phyloP scores from a whole-genome alignment of 2,888 invertebrate species.

The Tetheella fluctuosa region DNA sequence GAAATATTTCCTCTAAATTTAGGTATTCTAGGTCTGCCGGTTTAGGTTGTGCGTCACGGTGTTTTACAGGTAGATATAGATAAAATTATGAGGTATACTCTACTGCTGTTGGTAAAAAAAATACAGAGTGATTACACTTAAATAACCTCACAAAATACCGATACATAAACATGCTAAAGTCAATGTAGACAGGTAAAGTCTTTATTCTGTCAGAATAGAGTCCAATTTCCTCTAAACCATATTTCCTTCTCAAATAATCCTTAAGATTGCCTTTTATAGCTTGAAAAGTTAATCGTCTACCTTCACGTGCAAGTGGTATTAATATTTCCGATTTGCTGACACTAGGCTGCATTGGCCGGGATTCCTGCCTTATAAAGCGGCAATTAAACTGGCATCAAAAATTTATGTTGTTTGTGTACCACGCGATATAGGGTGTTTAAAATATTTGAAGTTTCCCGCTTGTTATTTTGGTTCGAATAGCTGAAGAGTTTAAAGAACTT shows the following conservation, averaged over 20 bases:
- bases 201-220: neutral
- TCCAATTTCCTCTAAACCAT: neutral
- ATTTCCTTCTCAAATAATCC: neutral
- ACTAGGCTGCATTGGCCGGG: conserved; percentile 20
- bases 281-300: conserved; percentile 43
- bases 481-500: no score
- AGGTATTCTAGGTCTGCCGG: no score
- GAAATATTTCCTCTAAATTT: no score
- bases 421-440: neutral
- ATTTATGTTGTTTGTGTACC: conserved; percentile 8
- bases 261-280: neutral
- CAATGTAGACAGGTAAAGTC: neutral
- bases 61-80: no score
- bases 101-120: no score
- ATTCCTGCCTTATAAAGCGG: conserved; percentile 20
- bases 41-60: no score
- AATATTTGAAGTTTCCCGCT: neutral
- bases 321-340: conserved; percentile 45
- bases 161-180: neutral
- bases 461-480: no score
- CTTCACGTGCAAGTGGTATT: conserved; percentile 50
- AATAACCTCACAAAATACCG: no score
- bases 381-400: conserved; percentile 24
- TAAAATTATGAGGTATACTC: no score
- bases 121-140: no score